Percentiles rank a stretch among this genome's conserved stretches.
Conservation (phyloP, 2,888 invertebrate genomes). For the Callinectes sapidus region DNA sequence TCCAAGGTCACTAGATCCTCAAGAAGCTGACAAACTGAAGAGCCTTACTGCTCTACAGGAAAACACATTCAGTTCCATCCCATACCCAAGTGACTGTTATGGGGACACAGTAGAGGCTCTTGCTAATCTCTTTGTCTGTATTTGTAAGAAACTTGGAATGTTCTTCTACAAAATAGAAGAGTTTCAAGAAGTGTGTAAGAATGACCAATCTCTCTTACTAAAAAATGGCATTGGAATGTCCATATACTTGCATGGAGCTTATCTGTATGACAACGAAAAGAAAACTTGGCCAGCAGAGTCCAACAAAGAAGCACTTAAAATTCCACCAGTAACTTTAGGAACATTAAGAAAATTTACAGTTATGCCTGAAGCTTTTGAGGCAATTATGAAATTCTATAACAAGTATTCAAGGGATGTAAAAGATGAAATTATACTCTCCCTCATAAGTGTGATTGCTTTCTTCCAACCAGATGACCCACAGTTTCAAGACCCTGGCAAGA, state of each 20-base stretch:
- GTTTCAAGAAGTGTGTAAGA: slow-evolving; percentile 54
- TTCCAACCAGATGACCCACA: slow-evolving; percentile 67
- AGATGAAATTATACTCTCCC: slow-evolving; percentile 63
- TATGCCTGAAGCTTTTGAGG: slow-evolving; percentile 51
- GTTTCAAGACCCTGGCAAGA: slow-evolving; percentile 51
- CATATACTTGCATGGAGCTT: slow-evolving; percentile 67
- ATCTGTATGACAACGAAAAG: slow-evolving; percentile 64
- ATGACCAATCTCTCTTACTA: slow-evolving; percentile 60
- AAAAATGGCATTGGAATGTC: slow-evolving; percentile 69
- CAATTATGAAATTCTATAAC: slow-evolving; percentile 64
- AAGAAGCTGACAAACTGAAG: slow-evolving; percentile 55
- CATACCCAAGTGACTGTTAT: slow-evolving; percentile 64
- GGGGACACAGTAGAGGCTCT: slow-evolving; percentile 66
- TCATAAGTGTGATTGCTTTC: slow-evolving; percentile 62
- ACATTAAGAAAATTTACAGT: slow-evolving; percentile 61
- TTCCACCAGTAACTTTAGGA: slow-evolving; percentile 56
- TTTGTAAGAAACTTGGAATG: slow-evolving; percentile 63
- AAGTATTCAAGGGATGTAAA: slow-evolving; percentile 62
- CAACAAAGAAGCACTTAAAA: slow-evolving; percentile 59
- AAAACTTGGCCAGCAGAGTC: slow-evolving; percentile 62
- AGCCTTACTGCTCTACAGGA: slow-evolving; percentile 59
- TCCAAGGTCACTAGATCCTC: slow-evolving; percentile 47
- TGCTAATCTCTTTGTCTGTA: slow-evolving; percentile 66
- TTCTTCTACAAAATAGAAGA: slow-evolving; percentile 64
- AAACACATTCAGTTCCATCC: slow-evolving; percentile 53